Evolutionary conservation across 2,797 vertebrate species (phyloP).

Genomic region (Cirrhinus molitorella): DNA sequence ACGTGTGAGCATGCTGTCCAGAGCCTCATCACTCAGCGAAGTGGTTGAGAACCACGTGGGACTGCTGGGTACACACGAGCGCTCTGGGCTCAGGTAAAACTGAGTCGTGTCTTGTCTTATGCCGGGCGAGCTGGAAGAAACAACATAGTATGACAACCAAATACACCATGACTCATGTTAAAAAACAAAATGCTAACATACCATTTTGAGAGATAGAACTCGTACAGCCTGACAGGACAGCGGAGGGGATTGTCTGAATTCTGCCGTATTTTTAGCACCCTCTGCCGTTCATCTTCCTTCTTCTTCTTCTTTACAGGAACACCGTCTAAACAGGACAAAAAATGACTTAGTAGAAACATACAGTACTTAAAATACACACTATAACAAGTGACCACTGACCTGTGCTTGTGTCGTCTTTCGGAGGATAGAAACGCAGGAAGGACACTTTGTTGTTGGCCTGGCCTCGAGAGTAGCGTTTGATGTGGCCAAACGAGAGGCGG

Average conservation of each 20-base stretch:
- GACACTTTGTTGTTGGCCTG: conserved; percentile 88
- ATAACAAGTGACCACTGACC: conserved; percentile 31
- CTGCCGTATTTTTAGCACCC: conserved; percentile 92
- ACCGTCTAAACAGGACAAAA: conserved; percentile 51
- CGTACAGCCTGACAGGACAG: conserved; percentile 95
- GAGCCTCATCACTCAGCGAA: conserved; percentile 87
- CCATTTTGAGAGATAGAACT: conserved; percentile 99
- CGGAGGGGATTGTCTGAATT: conserved; percentile 93
- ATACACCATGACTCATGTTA: neutral
- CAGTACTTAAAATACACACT: neutral
- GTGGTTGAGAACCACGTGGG: conserved; percentile 96
- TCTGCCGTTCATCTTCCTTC: conserved; percentile 79
- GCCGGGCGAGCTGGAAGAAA: conserved; percentile 86
- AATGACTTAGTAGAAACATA: neutral
- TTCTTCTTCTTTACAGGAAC: conserved; percentile 86
- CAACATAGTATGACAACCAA: neutral
- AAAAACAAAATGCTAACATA: conserved; percentile 67
- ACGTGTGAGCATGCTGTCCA: conserved; percentile 96
- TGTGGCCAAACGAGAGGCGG: conserved; percentile 94
- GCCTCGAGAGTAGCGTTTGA: conserved; percentile 92
- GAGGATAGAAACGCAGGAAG: conserved; percentile 93
- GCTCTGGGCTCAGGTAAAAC: conserved; percentile 97
- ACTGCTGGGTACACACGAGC: conserved; percentile 95
- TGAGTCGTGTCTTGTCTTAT: conserved; percentile 95
- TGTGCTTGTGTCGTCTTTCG: conserved; percentile 73